Percentiles rank a stretch among this genome's conserved stretches.
Conservation (phyloP, 2,797 vertebrate species). For the Thunnus albacares region DNA sequence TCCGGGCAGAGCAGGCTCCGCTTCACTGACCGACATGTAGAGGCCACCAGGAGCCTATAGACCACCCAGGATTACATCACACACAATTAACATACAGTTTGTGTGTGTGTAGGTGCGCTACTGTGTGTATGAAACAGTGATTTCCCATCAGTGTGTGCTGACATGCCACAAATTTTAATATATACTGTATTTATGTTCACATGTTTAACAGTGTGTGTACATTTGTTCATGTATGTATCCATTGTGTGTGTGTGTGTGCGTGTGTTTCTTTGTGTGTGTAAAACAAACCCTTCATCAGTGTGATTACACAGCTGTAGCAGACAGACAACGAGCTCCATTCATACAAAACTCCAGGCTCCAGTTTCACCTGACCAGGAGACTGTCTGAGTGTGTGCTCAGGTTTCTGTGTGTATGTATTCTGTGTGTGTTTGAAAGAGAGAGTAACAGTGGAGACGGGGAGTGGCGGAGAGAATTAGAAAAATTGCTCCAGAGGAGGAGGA, state of each 20-base stretch:
- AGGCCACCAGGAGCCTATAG: constrained; percentile 56
- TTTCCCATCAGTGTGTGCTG: constrained; percentile 6
- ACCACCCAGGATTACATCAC: constrained; percentile 73
- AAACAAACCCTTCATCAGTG: constrained; percentile 74
- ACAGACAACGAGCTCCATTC: constrained; percentile 81
- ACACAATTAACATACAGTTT: constrained; percentile 38
- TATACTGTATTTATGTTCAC: constrained; percentile 23
- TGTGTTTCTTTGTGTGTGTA: constrained; percentile 49
- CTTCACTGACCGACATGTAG: constrained; percentile 49
- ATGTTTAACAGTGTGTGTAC: constrained; percentile 32
- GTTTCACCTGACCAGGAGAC: constrained; percentile 78
- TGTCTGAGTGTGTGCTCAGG: constrained; percentile 42
- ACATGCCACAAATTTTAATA: constrained; percentile 22
- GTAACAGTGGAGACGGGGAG: constrained; percentile 13
- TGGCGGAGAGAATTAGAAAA: constrained; percentile 43
- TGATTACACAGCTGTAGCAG: constrained; percentile 82
- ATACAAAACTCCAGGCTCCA: constrained; percentile 67
- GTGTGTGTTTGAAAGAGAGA: constrained; percentile 35
- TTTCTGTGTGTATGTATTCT: constrained; percentile 22
- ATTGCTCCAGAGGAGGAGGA: constrained; percentile 11
- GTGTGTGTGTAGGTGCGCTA: constrained; percentile 12
- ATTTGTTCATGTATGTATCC: constrained; percentile 35
- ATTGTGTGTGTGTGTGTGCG: constrained; percentile 41
- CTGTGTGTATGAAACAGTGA: constrained; percentile 19
- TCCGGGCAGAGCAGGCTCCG: constrained; percentile 23